These are phyloP conservation scores for Andricus curvator DNA, from an alignment of 2,888 invertebrate genomes.

Conservation along the genomic window DNA sequence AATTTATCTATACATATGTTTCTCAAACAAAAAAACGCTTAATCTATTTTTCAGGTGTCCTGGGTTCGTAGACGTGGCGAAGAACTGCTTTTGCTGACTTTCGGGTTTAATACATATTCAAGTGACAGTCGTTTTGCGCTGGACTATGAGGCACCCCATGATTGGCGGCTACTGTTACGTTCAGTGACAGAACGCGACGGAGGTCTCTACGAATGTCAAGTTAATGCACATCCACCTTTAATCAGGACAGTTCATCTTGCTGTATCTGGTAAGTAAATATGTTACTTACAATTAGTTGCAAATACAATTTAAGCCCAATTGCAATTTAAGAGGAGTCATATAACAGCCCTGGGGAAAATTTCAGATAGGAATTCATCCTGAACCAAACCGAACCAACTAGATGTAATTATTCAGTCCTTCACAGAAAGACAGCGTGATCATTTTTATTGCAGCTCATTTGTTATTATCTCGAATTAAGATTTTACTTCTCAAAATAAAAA, in stretches of 20 bases:
- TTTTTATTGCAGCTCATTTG: too few relatives aligned
- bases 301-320: too few relatives aligned
- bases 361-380: too few relatives aligned
- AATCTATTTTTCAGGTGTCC: conserved; percentile 67
- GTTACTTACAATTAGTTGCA: not conserved
- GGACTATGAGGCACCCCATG: conserved; percentile 86
- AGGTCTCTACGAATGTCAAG: conserved; percentile 90
- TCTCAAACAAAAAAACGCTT: not conserved
- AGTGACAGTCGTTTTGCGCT: conserved; percentile 83
- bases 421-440: too few relatives aligned
- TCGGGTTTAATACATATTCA: conserved; percentile 72
- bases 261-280: conserved; percentile 84
- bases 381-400: too few relatives aligned
- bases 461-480: too few relatives aligned
- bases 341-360: too few relatives aligned
- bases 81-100: conserved; percentile 72
- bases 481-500: too few relatives aligned
- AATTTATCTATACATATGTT: not conserved
- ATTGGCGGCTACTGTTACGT: conserved; percentile 87
- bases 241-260: conserved; percentile 85
- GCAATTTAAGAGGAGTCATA: too few relatives aligned
- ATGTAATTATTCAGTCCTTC: too few relatives aligned
- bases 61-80: conserved; percentile 74
- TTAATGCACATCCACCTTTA: conserved; percentile 88
- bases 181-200: conserved; percentile 87